Conservation (phyloP, 2,113 vertebrate genomes). For the Promerops cafer region DNA sequence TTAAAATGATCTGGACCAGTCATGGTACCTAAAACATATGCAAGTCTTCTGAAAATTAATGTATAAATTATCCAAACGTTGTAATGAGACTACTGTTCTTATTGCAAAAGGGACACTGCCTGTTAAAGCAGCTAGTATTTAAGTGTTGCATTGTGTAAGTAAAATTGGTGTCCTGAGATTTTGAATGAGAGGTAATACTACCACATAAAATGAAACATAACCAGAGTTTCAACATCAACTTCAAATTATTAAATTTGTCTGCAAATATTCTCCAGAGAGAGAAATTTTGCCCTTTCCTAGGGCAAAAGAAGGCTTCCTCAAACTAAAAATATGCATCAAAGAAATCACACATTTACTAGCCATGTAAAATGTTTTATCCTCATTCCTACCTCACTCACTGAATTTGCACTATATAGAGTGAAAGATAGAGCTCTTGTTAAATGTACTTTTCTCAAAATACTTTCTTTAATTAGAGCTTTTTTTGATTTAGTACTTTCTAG, state of each 20-base stretch:
- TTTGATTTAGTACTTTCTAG: background rate
- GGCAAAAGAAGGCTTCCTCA: background rate
- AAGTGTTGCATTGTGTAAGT: background rate
- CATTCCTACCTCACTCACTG: background rate
- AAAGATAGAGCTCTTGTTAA: background rate
- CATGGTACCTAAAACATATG: background rate
- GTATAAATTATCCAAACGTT: background rate
- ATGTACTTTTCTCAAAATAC: background rate
- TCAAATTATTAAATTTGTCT: background rate
- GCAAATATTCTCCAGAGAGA: background rate
- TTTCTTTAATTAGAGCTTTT: background rate
- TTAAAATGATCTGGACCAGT: background rate
- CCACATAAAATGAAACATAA: background rate
- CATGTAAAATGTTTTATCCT: background rate
- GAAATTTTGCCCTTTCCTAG: background rate
- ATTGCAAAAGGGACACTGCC: background rate
- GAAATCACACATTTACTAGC: background rate
- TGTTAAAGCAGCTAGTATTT: background rate
- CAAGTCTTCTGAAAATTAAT: background rate
- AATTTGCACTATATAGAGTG: background rate
- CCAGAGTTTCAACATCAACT: background rate
- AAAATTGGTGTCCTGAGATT: background rate
- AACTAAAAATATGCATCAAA: background rate
- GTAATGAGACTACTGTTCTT: background rate
- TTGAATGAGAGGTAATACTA: background rate